These are phyloP conservation scores for Drosophila lacertosa DNA, from an alignment of 1,140 invertebrate genomes.

Conservation along the genomic window DNA sequence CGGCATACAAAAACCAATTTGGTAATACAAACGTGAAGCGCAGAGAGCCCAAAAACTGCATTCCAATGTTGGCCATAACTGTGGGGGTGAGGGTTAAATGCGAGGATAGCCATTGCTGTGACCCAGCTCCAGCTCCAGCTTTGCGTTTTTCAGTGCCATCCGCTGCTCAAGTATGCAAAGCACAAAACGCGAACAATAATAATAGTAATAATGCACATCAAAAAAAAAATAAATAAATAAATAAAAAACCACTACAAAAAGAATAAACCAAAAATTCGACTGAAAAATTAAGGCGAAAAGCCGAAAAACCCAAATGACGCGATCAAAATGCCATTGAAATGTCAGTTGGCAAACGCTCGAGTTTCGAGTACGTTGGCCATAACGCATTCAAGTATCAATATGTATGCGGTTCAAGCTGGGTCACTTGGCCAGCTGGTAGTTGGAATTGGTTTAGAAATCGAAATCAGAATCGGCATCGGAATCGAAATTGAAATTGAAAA, in stretches of 20 bases:
- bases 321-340: constrained; percentile 45
- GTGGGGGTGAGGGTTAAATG: constrained; percentile 20
- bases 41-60: constrained; percentile 27
- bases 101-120: constrained; percentile 19
- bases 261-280: constrained; percentile 37
- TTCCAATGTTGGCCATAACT: constrained; percentile 27
- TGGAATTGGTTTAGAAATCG: background rate
- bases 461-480: too few relatives aligned
- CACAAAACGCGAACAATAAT: constrained; percentile 27
- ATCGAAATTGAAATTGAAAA: background rate
- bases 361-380: constrained; percentile 7
- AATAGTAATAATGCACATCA: too few relatives aligned
- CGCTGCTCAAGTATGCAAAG: constrained; percentile 57
- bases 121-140: constrained; percentile 1
- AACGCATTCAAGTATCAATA: constrained; percentile 13
- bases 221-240: constrained; percentile 7
- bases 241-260: too few relatives aligned
- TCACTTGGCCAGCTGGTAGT: constrained; percentile 24
- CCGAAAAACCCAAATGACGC: constrained; percentile 24
- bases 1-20: constrained; percentile 20
- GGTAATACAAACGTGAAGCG: background rate
- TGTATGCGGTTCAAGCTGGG: constrained; percentile 20
- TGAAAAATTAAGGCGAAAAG: constrained; percentile 52
- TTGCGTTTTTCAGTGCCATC: background rate
- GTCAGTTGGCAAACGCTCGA: constrained; percentile 18